Evolutionary conservation across 1,140 invertebrate genomes (phyloP).

Genomic region (Dysdera silvatica): DNA sequence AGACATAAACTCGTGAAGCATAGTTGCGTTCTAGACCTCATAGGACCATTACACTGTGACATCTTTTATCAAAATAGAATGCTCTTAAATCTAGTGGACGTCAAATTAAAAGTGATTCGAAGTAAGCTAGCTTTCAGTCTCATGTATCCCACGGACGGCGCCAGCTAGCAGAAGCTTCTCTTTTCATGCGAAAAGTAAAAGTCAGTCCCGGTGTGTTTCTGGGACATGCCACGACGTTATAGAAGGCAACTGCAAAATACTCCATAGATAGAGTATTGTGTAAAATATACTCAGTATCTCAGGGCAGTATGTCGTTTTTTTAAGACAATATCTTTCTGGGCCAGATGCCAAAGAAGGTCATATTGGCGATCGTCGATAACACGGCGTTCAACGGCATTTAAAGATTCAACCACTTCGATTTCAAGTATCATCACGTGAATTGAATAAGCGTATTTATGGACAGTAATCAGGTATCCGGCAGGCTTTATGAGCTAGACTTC

Average conservation of each 20-base stretch:
- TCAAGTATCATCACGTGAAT: neutral
- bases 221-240: neutral
- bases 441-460: neutral
- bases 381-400: neutral
- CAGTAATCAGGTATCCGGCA: neutral
- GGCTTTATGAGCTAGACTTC: neutral
- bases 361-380: neutral
- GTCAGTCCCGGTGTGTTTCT: neutral
- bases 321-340: slow-evolving; percentile 13
- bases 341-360: neutral
- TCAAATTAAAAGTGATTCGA: neutral
- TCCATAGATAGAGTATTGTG: neutral
- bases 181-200: neutral
- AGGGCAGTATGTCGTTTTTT: neutral
- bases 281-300: neutral
- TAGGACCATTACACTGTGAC: neutral
- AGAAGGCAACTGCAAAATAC: neutral
- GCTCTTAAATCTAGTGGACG: neutral
- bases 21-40: neutral
- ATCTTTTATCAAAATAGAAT: neutral
- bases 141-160: neutral
- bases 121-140: neutral
- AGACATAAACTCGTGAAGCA: too few species aligned
- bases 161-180: neutral
- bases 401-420: neutral